phyloP scores from a whole-genome alignment of 2,888 invertebrate species.

The Tetragonisca angustula region DNA sequence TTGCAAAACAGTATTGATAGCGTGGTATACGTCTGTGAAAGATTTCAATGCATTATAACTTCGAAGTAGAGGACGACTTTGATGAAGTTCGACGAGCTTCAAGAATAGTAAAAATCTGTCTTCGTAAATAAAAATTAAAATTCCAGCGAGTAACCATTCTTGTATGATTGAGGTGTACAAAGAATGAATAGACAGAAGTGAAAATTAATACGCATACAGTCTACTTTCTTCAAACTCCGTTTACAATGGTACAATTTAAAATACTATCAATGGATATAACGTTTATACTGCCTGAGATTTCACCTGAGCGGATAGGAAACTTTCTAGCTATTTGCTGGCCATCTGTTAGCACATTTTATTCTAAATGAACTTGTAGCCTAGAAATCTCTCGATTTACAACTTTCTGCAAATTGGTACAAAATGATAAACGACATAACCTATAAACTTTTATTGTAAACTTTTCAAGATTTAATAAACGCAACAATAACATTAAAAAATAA shows the following conservation, averaged over 20 bases:
- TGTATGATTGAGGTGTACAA: background rate
- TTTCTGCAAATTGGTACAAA: background rate
- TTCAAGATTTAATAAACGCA: background rate
- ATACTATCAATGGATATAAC: constrained; percentile 44
- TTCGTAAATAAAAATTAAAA: background rate
- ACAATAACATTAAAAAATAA: background rate
- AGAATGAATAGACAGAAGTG: constrained; percentile 4
- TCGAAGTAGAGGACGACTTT: background rate
- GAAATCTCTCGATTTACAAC: constrained; percentile 22
- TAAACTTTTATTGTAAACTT: background rate
- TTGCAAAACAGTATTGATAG: constrained; percentile 54
- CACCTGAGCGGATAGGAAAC: constrained; percentile 43
- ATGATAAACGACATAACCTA: constrained; percentile 7
- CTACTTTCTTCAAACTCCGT: constrained; percentile 35
- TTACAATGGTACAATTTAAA: constrained; percentile 28
- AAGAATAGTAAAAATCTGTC: background rate
- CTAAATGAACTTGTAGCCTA: constrained; percentile 6
- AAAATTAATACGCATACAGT: constrained; percentile 13
- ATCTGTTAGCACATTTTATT: constrained; percentile 44
- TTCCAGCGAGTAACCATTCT: background rate
- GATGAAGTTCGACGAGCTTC: constrained; percentile 7
- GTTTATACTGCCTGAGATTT: constrained; percentile 47
- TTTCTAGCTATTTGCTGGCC: constrained; percentile 44
- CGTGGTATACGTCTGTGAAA: constrained; percentile 36
- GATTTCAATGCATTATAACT: constrained; percentile 25